Conservation (phyloP, 2,113 vertebrate species). For the Ptyas mucosa region DNA sequence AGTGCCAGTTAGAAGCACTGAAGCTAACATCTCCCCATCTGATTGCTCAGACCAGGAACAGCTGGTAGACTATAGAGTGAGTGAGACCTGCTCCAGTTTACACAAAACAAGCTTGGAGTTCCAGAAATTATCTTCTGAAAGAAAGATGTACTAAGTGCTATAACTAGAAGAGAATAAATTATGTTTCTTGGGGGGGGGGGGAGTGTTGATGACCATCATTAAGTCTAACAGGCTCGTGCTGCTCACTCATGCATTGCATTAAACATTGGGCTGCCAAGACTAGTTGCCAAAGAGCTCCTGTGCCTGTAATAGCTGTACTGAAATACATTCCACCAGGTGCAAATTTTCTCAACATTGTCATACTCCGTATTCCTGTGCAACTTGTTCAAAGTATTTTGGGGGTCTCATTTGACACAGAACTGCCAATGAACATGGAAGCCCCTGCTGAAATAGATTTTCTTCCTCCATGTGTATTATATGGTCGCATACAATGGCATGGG, state of each 20-base stretch:
- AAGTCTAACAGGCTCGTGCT: neutral
- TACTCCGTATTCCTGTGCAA: neutral
- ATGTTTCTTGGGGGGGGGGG: too few species aligned
- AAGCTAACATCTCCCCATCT: neutral
- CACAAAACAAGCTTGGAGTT: constrained; percentile 14
- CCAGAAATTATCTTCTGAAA: constrained; percentile 8
- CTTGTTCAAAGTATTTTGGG: neutral
- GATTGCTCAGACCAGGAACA: neutral
- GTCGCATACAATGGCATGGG: neutral
- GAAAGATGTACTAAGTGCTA: neutral
- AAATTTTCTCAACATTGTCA: neutral
- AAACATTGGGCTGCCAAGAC: neutral
- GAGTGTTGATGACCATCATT: neutral
- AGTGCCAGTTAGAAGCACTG: neutral
- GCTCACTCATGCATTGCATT: neutral
- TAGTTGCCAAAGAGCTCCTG: neutral
- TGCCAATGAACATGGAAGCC: neutral
- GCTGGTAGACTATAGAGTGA: neutral
- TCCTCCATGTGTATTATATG: neutral
- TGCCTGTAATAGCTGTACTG: neutral
- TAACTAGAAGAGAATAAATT: neutral
- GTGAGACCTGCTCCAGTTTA: constrained; percentile 11
- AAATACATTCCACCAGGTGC: neutral
- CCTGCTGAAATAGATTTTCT: neutral
- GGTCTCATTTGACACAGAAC: neutral